These are phyloP conservation scores for Poeciliopsis turrubarensis DNA, from an alignment of 2,113 vertebrate genomes.

Conservation along the genomic window DNA sequence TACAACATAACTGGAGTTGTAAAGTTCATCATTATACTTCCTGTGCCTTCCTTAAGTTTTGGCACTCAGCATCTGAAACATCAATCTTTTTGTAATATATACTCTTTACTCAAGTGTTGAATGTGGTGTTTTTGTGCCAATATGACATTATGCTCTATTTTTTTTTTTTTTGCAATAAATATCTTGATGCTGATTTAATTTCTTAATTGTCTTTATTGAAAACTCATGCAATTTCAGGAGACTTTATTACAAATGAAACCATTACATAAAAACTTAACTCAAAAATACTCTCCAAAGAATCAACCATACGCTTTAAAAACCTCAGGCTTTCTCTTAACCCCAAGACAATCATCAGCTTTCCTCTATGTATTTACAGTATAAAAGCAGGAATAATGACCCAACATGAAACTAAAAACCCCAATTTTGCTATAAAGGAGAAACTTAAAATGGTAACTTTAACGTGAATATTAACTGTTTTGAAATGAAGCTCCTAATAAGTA, in stretches of 20 bases:
- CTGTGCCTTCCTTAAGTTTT: slow-evolving; percentile 35
- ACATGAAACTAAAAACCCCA: slow-evolving; percentile 38
- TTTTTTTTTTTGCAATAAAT: slow-evolving; percentile 46
- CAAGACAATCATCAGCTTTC: slow-evolving; percentile 13
- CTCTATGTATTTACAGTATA: slow-evolving; percentile 12
- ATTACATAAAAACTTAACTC: slow-evolving; percentile 12
- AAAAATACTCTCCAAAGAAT: slow-evolving; percentile 1
- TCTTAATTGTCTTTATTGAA: slow-evolving; percentile 2
- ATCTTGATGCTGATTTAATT: slow-evolving; percentile 1
- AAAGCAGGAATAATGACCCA: slow-evolving; percentile 4
- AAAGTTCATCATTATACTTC: slow-evolving; percentile 18
- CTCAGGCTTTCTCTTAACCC: slow-evolving; percentile 9
- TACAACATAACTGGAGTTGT: slow-evolving; percentile 12
- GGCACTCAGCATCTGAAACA: slow-evolving; percentile 6
- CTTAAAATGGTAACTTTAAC: slow-evolving; percentile 9
- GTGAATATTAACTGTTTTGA: slow-evolving; percentile 6
- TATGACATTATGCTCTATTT: slow-evolving; percentile 10
- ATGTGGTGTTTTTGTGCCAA: slow-evolving; percentile 53
- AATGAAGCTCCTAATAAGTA: slow-evolving; percentile 7
- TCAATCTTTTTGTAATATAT: neutral
- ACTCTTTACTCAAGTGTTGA: slow-evolving; percentile 33
- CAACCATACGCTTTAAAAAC: slow-evolving; percentile 11
- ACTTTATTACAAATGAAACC: slow-evolving; percentile 63
- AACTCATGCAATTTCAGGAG: slow-evolving; percentile 39
- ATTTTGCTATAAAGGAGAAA: slow-evolving; percentile 5